These are phyloP conservation scores for Thecocarcelia acutangulata DNA, from an alignment of 2,888 invertebrate species.

Conservation along the genomic window DNA sequence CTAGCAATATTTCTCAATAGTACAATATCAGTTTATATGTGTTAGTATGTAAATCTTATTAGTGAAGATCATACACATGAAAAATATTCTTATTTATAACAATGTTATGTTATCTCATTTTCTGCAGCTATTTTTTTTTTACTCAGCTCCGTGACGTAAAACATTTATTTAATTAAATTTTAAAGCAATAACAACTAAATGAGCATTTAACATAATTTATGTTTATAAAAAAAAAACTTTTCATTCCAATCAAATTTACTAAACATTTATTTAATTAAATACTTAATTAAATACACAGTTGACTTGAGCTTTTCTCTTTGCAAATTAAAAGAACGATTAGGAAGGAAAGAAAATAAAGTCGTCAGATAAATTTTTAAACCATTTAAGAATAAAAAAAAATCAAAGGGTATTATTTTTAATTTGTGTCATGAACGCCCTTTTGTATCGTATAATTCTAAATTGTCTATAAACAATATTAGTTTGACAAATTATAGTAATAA, in stretches of 20 bases:
- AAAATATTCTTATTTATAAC: too few relatives aligned
- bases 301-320: constrained; percentile 28
- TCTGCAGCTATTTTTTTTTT: too few relatives aligned
- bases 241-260: too few relatives aligned
- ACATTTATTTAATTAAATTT: too few relatives aligned
- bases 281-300: constrained; percentile 22
- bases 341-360: constrained; percentile 6
- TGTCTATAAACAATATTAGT: constrained; percentile 53
- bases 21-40: too few relatives aligned
- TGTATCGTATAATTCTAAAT: constrained; percentile 47
- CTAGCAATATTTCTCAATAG: too few relatives aligned
- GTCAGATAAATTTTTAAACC: constrained; percentile 24
- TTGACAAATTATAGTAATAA: constrained; percentile 34
- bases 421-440: constrained; percentile 3
- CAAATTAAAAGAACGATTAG: constrained; percentile 36
- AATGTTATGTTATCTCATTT: too few relatives aligned
- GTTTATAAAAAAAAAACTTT: background rate
- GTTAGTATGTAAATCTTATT: too few relatives aligned
- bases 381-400: background rate
- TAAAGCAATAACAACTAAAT: too few relatives aligned
- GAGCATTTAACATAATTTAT: background rate
- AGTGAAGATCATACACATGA: too few relatives aligned
- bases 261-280: background rate
- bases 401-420: background rate
- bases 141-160: too few relatives aligned